phyloP scores from a whole-genome alignment of 2,888 invertebrate species.

The Serrognathus titanus region DNA sequence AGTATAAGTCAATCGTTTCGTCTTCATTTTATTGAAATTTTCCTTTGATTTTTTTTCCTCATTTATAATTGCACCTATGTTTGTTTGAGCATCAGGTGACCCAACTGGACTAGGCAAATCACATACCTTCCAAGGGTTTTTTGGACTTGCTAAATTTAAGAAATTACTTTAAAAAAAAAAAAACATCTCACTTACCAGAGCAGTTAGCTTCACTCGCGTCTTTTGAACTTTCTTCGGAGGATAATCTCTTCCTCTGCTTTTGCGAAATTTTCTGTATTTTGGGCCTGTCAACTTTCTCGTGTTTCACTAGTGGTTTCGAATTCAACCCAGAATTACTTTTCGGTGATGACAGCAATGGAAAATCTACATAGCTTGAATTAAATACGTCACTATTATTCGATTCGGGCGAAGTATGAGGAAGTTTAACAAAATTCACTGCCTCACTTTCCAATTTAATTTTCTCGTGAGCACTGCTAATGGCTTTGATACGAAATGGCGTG shows the following conservation, averaged over 20 bases:
- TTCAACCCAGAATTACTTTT: conserved; percentile 11
- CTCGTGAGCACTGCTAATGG: conserved; percentile 36
- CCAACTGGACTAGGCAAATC: conserved; percentile 40
- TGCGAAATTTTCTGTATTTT: conserved; percentile 57
- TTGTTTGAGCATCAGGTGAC: conserved; percentile 26
- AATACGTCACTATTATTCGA: conserved; percentile 20
- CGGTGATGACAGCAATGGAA: conserved; percentile 40
- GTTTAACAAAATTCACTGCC: conserved; percentile 28
- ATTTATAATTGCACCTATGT: conserved; percentile 61
- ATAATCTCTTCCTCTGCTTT: conserved; percentile 61
- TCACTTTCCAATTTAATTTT: conserved; percentile 29
- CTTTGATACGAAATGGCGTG: conserved; percentile 30
- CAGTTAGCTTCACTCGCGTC: conserved; percentile 9
- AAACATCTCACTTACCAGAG: conserved; percentile 20
- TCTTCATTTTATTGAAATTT: conserved; percentile 66
- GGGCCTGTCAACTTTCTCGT: conserved; percentile 33
- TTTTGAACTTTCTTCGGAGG: conserved; percentile 49
- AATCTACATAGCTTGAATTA: conserved; percentile 44
- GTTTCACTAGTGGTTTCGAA: conserved; percentile 33
- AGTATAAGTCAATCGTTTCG: conserved; percentile 69
- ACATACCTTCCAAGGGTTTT: conserved; percentile 50
- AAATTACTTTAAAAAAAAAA: conserved; percentile 3
- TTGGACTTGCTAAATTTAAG: conserved; percentile 36
- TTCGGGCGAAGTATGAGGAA: conserved; percentile 12
- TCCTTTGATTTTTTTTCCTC: conserved; percentile 72